These are phyloP conservation scores for Apotomis betuletana DNA, from an alignment of 2,888 invertebrate genomes.

Conservation along the genomic window DNA sequence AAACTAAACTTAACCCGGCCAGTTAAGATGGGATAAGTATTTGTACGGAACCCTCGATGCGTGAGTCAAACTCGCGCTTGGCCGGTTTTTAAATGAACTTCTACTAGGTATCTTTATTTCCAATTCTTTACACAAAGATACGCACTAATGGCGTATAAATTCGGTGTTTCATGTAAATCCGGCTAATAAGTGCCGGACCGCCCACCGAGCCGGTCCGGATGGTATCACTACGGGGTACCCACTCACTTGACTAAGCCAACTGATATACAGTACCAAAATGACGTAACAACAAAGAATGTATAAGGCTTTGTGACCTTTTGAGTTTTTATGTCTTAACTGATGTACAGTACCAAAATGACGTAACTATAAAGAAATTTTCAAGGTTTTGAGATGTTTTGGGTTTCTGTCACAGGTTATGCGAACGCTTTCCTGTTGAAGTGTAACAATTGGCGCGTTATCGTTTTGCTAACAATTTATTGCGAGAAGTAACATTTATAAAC, in stretches of 20 bases:
- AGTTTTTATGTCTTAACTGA: too few species aligned
- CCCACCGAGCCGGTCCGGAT: constrained; percentile 24
- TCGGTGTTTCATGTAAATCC: constrained; percentile 27
- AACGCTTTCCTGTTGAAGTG: constrained; percentile 25
- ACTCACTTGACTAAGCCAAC: constrained; percentile 30
- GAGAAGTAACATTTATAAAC: background rate
- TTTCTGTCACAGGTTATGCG: background rate
- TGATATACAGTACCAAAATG: constrained; percentile 4
- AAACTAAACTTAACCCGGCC: too few species aligned
- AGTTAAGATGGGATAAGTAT: too few species aligned
- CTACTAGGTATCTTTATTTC: background rate
- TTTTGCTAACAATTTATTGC: constrained; percentile 13
- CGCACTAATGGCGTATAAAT: constrained; percentile 20
- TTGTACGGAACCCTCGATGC: too few species aligned
- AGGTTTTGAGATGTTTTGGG: background rate
- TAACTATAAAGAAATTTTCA: background rate
- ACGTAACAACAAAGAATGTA: background rate
- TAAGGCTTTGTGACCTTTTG: too few species aligned
- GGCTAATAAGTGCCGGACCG: constrained; percentile 21
- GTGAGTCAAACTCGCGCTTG: too few species aligned
- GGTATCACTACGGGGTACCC: constrained; percentile 30
- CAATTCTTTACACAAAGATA: background rate
- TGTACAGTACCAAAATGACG: constrained; percentile 3
- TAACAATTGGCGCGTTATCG: constrained; percentile 19
- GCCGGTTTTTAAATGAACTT: too few species aligned